Evolutionary conservation across 2,113 vertebrate species (phyloP), one percentile per base, ranked within the genome.

Genomic region (Cyprinodon brontotheroides): DNA sequence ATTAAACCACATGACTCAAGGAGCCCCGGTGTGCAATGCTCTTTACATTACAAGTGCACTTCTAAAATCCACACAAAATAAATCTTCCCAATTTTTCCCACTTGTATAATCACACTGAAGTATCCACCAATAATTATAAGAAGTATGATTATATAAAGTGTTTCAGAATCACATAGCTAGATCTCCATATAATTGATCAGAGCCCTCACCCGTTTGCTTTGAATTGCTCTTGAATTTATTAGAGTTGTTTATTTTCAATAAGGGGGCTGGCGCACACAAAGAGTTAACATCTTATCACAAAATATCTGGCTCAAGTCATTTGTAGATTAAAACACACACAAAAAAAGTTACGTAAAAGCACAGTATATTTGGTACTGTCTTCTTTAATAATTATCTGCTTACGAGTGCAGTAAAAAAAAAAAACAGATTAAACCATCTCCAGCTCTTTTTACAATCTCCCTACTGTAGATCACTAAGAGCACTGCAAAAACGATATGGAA

Each of bases 1-100:
- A 75, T 73, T 77, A 38, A 9, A 64, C 59, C 75, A 76, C 82
- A 76, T 62, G 65, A 48, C 72, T 77, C 76, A 70, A 61, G 53
- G 17, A 68, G 64, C 61, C 63, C 57, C 69, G 36, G 64, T 74
- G 48, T 36, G 47, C 62, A 61, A 74, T 45, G 37, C 69, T 68
- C 63, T 48, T 79, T 85, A 85, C 89, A 91, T 92, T 78, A 78
- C 74, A 77, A 79, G 72, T 78, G 57, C 48, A 70, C 59, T 72
- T 75, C 63, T 22, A 43, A 79, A 83, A 77, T 80, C 76, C 62
- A 53, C 41, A 38, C 59, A 62, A 65, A 72, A 74, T 4, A 75
- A 59, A 64, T 11, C 14, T 77, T 75, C 71, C 71, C 59, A 69
- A 73, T 81, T 79, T 59, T 74, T 74, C 65, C 66, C 29, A 64